A percentile compares a stretch with the other conserved stretches of the same genome.
Conservation (phyloP, 2,797 vertebrate genomes). For the Argyrosomus regius region DNA sequence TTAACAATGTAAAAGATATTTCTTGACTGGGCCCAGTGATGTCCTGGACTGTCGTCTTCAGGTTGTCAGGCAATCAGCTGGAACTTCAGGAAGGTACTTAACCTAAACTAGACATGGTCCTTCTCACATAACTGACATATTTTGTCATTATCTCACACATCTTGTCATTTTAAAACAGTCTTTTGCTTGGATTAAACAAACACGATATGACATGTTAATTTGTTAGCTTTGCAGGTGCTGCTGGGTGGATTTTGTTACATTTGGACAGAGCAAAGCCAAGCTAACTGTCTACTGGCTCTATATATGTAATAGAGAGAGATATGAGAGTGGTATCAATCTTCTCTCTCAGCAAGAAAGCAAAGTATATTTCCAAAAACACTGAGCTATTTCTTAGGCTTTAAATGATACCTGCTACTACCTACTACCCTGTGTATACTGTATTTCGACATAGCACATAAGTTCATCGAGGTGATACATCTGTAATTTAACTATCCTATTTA, state of each 20-base stretch:
- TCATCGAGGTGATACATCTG: constrained; percentile 27
- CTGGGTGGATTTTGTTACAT: no score
- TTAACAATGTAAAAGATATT: background rate
- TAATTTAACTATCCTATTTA: constrained; percentile 42
- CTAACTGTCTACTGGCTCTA: background rate
- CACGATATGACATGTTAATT: no score
- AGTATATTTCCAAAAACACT: background rate
- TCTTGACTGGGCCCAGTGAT: background rate
- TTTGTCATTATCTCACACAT: background rate
- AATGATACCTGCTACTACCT: background rate
- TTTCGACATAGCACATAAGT: background rate
- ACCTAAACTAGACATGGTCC: no score
- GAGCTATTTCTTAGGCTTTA: background rate
- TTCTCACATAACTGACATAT: no score
- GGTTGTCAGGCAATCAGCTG: background rate
- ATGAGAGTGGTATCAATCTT: background rate
- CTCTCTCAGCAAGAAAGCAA: background rate
- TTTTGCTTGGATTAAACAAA: background rate
- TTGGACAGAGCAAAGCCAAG: background rate
- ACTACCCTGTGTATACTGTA: constrained; percentile 2
- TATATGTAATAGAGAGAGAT: background rate
- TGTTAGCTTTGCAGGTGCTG: no score
- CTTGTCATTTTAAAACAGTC: background rate
- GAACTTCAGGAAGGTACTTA: background rate
- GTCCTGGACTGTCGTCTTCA: background rate